A percentile compares a stretch with the other conserved stretches of the same genome.
Conservation (phyloP, 64 coral and sea anemone genomes). For the Hydrozoanthus tunicans region DNA sequence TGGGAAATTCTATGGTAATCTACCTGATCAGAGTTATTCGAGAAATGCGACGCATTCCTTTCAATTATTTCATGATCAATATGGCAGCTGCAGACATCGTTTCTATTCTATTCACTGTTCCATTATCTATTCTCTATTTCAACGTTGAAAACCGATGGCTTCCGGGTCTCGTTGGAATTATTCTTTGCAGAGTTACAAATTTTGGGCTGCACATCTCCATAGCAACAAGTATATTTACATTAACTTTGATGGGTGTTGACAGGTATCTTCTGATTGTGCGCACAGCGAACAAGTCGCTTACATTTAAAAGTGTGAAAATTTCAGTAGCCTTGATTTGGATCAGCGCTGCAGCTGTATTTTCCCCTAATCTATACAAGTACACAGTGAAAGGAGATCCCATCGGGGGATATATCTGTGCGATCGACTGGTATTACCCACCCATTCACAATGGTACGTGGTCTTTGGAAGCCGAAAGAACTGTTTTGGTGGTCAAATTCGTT, state of each 20-base stretch:
- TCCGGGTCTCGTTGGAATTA: conserved; percentile 54
- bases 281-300: conserved; percentile 56
- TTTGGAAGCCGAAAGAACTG: background rate
- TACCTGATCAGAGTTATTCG: conserved; percentile 45
- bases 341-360: conserved; percentile 49
- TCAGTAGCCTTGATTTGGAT: conserved; percentile 66
- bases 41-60: conserved; percentile 59
- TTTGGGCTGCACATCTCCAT: conserved; percentile 76
- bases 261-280: conserved; percentile 74
- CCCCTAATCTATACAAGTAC: conserved; percentile 62
- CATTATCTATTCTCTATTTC: conserved; percentile 9
- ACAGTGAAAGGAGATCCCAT: background rate
- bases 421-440: conserved; percentile 20
- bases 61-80: conserved; percentile 81
- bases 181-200: conserved; percentile 68
- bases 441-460: background rate
- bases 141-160: conserved; percentile 49
- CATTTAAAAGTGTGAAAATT: conserved; percentile 52
- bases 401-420: background rate
- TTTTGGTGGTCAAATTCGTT: conserved; percentile 64
- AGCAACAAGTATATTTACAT: conserved; percentile 62
- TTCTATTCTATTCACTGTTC: conserved; percentile 48
- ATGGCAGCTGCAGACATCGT: conserved; percentile 77
- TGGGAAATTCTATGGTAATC: conserved; percentile 56
- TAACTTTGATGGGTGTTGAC: conserved; percentile 80